A percentile compares a stretch with the other conserved stretches of the same genome.
These are phyloP conservation scores for Frieseomelitta varia DNA, from an alignment of 1,140 invertebrate species.

Conservation along the genomic window DNA sequence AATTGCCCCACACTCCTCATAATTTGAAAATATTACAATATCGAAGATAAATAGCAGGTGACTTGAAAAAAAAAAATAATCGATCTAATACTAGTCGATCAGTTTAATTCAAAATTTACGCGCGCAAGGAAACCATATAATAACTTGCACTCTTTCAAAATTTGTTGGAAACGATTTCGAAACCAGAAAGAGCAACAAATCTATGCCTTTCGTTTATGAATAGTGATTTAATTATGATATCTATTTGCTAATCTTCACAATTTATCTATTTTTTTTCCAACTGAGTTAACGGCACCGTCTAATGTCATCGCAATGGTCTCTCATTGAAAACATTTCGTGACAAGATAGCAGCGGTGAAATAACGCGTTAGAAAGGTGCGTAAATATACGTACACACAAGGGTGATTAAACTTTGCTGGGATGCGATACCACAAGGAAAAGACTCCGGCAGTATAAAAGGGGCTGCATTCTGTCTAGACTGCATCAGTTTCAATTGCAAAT, in stretches of 20 bases:
- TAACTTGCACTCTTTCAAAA: neutral
- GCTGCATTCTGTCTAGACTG: conserved; percentile 60
- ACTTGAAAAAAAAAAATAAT: neutral
- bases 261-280: conserved; percentile 30
- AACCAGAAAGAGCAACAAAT: neutral
- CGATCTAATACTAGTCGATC: neutral
- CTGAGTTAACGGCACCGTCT: neutral
- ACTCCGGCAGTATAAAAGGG: conserved; percentile 75
- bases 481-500: conserved; percentile 73
- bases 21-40: neutral
- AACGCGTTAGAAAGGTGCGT: conserved; percentile 73
- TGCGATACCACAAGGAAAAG: conserved; percentile 67
- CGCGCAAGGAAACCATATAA: neutral
- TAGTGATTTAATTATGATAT: neutral
- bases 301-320: conserved; percentile 16
- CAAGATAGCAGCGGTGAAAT: conserved; percentile 36
- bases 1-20: neutral
- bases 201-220: neutral
- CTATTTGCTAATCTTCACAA: conserved; percentile 31
- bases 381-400: conserved; percentile 54
- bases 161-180: conserved; percentile 6
- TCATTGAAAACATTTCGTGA: conserved; percentile 69
- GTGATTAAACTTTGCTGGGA: conserved; percentile 57
- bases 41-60: neutral
- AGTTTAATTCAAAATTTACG: neutral